phyloP scores from a whole-genome alignment of 1,140 invertebrate genomes.

The Dinoponera quadriceps region DNA sequence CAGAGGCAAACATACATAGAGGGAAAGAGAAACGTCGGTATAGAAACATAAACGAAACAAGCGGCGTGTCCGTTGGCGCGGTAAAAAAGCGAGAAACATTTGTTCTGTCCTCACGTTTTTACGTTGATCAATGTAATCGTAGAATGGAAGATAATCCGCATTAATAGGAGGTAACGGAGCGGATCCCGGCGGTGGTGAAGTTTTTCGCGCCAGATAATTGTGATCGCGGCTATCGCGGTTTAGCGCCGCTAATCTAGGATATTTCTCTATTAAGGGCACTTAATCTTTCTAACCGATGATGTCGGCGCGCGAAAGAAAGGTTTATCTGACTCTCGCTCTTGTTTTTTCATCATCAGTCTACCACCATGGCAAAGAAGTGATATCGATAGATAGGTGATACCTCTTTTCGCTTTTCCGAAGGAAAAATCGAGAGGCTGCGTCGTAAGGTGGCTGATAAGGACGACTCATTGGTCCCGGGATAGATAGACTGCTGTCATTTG shows the following conservation, averaged over 20 bases:
- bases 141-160: conserved; percentile 57
- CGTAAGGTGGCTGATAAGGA: conserved; percentile 71
- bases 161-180: conserved; percentile 36
- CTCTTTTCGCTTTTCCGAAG: conserved; percentile 65
- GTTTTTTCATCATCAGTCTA: conserved; percentile 79
- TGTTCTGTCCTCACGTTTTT: conserved; percentile 45
- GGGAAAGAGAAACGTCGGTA: background rate
- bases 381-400: conserved; percentile 72
- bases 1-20: too few relatives aligned
- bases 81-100: conserved; percentile 41
- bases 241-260: conserved; percentile 54
- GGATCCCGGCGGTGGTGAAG: background rate
- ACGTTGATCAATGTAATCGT: conserved; percentile 54
- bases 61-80: background rate
- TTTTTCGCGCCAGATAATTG: conserved; percentile 27
- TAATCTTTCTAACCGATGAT: conserved; percentile 71
- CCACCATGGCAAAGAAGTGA: conserved; percentile 76
- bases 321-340: conserved; percentile 75
- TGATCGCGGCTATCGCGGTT: conserved; percentile 57
- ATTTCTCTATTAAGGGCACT: conserved; percentile 67
- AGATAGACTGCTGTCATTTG: conserved; percentile 79
- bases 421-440: conserved; percentile 70
- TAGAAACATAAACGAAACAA: conserved; percentile 7
- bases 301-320: conserved; percentile 58
- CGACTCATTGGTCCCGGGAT: conserved; percentile 76